Percentiles rank a stretch among this genome's conserved stretches.
phyloP scores from a whole-genome alignment of 2,797 vertebrate genomes.

The Channallabes apus region DNA sequence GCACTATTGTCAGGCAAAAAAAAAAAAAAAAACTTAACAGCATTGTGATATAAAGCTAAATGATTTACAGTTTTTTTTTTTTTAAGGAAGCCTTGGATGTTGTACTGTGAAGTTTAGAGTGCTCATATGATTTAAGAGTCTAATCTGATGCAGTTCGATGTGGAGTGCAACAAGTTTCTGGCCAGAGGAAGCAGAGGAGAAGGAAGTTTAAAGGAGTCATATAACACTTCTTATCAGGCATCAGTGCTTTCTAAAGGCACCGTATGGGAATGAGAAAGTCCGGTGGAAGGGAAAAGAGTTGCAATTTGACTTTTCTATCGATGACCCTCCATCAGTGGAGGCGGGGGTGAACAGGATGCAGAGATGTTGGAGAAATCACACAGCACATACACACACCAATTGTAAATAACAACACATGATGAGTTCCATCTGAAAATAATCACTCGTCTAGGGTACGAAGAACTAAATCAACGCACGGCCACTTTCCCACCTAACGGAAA shows the following conservation, averaged over 20 bases:
- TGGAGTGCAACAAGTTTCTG: constrained; percentile 33
- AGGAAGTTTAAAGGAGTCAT: constrained; percentile 44
- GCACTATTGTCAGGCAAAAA: too few species aligned
- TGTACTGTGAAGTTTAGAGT: neutral
- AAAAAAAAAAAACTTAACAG: neutral
- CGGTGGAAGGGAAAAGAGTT: constrained; percentile 34
- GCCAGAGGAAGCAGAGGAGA: constrained; percentile 27
- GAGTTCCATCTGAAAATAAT: constrained; percentile 57
- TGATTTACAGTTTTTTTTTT: neutral
- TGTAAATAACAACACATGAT: constrained; percentile 48
- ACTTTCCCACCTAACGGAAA: constrained; percentile 28
- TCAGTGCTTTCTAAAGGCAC: constrained; percentile 33
- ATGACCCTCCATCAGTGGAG: constrained; percentile 44
- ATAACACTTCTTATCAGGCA: constrained; percentile 50
- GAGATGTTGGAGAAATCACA: constrained; percentile 33
- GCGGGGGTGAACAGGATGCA: constrained; percentile 55
- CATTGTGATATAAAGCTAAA: neutral
- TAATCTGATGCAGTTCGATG: neutral
- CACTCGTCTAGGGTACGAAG: constrained; percentile 42
- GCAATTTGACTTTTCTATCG: constrained; percentile 44
- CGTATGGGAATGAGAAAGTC: constrained; percentile 38
- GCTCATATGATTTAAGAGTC: neutral
- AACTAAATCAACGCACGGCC: constrained; percentile 32
- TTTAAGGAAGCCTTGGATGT: neutral
- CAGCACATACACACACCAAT: constrained; percentile 28